Percentiles rank a stretch among this genome's conserved stretches.
These are phyloP conservation scores for Rhegmatorhina hoffmannsi DNA, from an alignment of 2,113 vertebrate genomes.

Conservation along the genomic window DNA sequence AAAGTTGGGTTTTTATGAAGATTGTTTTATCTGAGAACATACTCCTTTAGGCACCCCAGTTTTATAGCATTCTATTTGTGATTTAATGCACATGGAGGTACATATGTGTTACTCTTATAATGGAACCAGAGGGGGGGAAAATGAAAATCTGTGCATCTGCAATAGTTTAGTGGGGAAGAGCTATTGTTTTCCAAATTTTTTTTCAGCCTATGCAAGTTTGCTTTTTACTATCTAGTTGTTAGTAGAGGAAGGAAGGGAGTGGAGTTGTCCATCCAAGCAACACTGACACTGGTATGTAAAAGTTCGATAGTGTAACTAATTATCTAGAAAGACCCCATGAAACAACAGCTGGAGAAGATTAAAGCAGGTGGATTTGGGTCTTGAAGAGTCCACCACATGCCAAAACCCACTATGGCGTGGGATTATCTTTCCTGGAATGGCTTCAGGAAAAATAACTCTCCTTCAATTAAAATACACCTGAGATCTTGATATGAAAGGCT, in stretches of 20 bases:
- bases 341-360: slow-evolving; percentile 66
- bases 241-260: background rate
- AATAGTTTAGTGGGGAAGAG: slow-evolving; percentile 33
- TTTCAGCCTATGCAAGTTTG: slow-evolving; percentile 21
- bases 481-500: slow-evolving; percentile 21
- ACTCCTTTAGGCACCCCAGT: slow-evolving; percentile 8
- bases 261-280: background rate
- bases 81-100: slow-evolving; percentile 39
- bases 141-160: background rate
- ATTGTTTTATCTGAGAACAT: slow-evolving; percentile 11
- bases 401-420: background rate
- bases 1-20: slow-evolving; percentile 11
- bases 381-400: background rate
- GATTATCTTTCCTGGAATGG: background rate
- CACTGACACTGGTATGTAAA: background rate
- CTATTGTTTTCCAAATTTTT: slow-evolving; percentile 43
- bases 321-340: slow-evolving; percentile 7
- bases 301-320: slow-evolving; percentile 27
- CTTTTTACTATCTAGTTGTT: slow-evolving; percentile 34
- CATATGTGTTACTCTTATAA: slow-evolving; percentile 1
- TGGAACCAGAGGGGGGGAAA: background rate
- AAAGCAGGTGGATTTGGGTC: slow-evolving; percentile 73
- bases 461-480: slow-evolving; percentile 39
- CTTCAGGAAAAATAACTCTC: slow-evolving; percentile 12
- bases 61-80: background rate